Conservation (phyloP, 2,113 vertebrate genomes). For the Theristicus caerulescens region DNA sequence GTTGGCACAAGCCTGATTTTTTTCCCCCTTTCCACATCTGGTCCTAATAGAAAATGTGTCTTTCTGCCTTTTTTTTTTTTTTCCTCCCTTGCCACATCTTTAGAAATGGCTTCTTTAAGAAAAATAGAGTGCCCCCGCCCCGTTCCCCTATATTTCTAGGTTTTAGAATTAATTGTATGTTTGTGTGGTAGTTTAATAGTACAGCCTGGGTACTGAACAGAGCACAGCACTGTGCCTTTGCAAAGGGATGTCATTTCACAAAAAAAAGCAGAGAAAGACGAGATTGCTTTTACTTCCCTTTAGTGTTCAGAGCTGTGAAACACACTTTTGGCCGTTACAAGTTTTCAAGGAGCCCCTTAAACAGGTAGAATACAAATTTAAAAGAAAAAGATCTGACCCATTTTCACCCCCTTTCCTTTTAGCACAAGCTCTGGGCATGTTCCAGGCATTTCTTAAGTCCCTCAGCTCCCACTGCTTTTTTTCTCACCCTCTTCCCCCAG, state of each 20-base stretch:
- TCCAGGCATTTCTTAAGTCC: not conserved
- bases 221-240: not conserved
- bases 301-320: not conserved
- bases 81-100: not conserved
- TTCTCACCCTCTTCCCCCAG: not conserved
- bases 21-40: constrained; percentile 34
- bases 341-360: not conserved
- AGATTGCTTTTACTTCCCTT: not conserved
- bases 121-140: not conserved
- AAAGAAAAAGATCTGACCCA: not conserved
- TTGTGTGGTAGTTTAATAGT: not conserved
- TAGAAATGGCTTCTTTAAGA: not conserved
- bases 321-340: not conserved
- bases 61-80: not conserved
- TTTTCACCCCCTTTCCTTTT: not conserved
- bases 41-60: constrained; percentile 49
- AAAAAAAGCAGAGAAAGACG: not conserved
- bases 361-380: constrained; percentile 25
- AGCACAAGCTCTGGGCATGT: not conserved
- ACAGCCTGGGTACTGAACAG: not conserved
- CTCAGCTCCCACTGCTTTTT: not conserved
- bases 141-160: not conserved
- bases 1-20: constrained; percentile 40
- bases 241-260: not conserved
- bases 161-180: not conserved